Base-by-base conservation (phyloP, 1,140 invertebrate species). In the Caenorhabditis latens region DNA sequence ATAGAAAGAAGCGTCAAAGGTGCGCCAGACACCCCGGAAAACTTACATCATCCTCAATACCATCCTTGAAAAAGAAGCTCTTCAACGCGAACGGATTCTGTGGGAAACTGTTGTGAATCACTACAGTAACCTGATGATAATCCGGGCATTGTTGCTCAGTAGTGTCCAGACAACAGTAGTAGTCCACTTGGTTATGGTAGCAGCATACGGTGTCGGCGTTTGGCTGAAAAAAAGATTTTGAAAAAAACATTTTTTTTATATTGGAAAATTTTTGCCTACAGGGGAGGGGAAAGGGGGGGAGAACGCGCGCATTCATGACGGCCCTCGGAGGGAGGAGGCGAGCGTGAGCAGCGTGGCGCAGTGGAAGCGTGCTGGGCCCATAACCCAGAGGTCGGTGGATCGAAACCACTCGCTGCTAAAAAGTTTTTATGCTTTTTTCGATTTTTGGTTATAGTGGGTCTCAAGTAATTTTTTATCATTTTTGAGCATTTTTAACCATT, bases 351-450 rank as follows among this genome's bases (percentile, higher is more conserved):
- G 96, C 96, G 96, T 96, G 96, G 96, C 96, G 96, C 96, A 96
- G 96, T 95, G 96, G 96, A 96, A 96, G 95, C 96, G 96, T 96
- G 96, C 96, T 96, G 96, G 96, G 96, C 96, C 95, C 96, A 96
- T 96, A 96, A 96, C 96, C 96, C 96, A 96, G 95, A 96, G 96
- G 96, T 96, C 96, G 95, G 95, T 96, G 95, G 96, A 96, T 96
- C 95, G 95, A 96, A 96, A 96, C 96, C 95, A 96, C 95, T 95
- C 95, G 96, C 96, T 96, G 95, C 95, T 96, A 96, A 46, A 79
- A 21, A 14, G 11, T 53, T 79, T 79, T 79, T 50, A n/a, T 21
- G 11, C 16, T 53, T 53, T 16, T 53, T 53, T 53, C 11, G 11
- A 9, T 16, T 53, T 11, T 16, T 53, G 11, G 11, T 53, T 14